These are phyloP conservation scores for Aculops lycopersici DNA, from an alignment of 1,140 invertebrate species.

Conservation along the genomic window DNA sequence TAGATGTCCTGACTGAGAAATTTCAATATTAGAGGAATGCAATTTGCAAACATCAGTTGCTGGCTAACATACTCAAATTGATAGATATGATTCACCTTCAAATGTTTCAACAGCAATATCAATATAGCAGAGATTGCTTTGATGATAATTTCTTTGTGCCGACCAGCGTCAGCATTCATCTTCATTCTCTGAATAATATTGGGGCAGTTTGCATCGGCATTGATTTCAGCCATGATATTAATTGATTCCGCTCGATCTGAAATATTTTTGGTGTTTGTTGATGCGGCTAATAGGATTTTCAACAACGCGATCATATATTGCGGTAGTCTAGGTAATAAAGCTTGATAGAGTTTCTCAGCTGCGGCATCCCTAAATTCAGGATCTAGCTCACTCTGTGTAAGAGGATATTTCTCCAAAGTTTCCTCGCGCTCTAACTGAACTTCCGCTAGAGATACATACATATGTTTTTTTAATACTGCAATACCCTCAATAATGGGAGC, in stretches of 20 bases:
- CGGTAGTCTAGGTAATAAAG: constrained; percentile 61
- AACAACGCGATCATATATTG: constrained; percentile 87
- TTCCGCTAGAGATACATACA: constrained; percentile 20
- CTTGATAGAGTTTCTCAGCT: constrained; percentile 57
- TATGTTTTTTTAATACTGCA: constrained; percentile 40
- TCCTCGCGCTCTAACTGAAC: constrained; percentile 21
- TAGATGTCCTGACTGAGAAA: constrained; percentile 97
- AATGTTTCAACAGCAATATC: constrained; percentile 72
- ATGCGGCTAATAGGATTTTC: constrained; percentile 82
- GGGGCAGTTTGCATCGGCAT: constrained; percentile 87
- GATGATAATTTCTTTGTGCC: constrained; percentile 95
- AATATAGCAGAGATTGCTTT: constrained; percentile 85
- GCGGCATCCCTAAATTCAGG: constrained; percentile 18
- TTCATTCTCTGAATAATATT: constrained; percentile 88
- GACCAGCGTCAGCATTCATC: constrained; percentile 76
- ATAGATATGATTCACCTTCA: constrained; percentile 95
- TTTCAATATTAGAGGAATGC: constrained; percentile 86
- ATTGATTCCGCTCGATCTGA: constrained; percentile 93
- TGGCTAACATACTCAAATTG: constrained; percentile 98
- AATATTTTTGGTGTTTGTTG: constrained; percentile 87
- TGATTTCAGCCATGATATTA: constrained; percentile 83
- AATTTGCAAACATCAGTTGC: constrained; percentile 94
- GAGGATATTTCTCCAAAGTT: constrained; percentile 20
- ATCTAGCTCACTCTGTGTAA: constrained; percentile 13
- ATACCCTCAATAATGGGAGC: constrained; percentile 80